These are phyloP conservation scores for Corticium candelabrum DNA, from an alignment of 37 sponge, comb jelly and placozoan genomes.

Conservation along the genomic window DNA sequence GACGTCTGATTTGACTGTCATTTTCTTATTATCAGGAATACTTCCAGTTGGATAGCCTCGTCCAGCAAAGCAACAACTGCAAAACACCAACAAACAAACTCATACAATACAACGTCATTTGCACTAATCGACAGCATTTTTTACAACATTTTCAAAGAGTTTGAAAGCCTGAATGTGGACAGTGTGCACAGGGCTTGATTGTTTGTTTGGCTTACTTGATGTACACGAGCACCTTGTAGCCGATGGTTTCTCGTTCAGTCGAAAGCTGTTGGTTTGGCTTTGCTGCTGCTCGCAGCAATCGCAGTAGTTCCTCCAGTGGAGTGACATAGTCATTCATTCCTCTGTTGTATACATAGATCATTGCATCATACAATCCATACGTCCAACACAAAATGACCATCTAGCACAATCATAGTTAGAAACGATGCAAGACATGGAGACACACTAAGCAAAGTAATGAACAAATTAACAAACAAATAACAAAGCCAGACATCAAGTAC, in stretches of 20 bases:
- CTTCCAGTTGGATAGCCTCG: conserved; percentile 60
- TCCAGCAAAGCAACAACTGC: conserved; percentile 71
- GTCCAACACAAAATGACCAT: conserved; percentile 61
- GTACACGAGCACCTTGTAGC: conserved; percentile 67
- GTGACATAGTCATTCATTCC: conserved; percentile 71
- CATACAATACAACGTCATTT: too few relatives aligned
- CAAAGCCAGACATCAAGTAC: not conserved
- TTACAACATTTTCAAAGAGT: too few relatives aligned
- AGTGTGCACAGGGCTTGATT: too few relatives aligned
- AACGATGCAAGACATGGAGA: not conserved
- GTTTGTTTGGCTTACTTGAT: too few relatives aligned
- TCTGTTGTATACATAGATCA: conserved; percentile 69
- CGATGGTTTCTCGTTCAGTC: conserved; percentile 53
- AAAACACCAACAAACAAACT: too few relatives aligned
- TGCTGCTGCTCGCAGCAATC: conserved; percentile 40
- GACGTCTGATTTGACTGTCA: not conserved
- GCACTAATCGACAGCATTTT: too few relatives aligned
- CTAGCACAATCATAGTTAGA: conserved; percentile 11
- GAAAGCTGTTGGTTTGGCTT: conserved; percentile 29
- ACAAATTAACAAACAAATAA: not conserved
- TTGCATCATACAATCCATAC: conserved; percentile 62
- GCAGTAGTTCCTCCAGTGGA: conserved; percentile 62
- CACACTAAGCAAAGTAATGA: not conserved
- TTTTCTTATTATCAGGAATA: conserved; percentile 18
- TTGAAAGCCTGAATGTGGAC: too few relatives aligned